Evolutionary conservation across 2,888 invertebrate genomes (phyloP).

Genomic region (Lottia scabra): DNA sequence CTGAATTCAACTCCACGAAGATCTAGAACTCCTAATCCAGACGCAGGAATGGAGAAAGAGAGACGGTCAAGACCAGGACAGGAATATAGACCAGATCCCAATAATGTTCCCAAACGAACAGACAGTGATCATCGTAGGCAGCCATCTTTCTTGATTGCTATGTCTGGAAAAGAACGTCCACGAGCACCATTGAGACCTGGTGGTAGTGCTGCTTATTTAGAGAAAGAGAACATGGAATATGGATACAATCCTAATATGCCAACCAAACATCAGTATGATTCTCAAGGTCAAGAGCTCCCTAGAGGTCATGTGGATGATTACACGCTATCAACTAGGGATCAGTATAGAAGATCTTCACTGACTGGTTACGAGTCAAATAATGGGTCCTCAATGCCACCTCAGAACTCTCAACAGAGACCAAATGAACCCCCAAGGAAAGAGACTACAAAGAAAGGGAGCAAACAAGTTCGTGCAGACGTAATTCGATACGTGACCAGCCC

Average conservation of each 20-base stretch:
- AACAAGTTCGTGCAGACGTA: slow-evolving; percentile 53
- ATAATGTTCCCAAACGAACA: slow-evolving; percentile 21
- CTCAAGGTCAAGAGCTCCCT: background rate
- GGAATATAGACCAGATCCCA: slow-evolving; percentile 67
- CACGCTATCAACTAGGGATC: slow-evolving; percentile 58
- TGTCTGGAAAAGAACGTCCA: slow-evolving; percentile 41
- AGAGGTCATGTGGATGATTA: slow-evolving; percentile 50
- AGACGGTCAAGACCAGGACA: slow-evolving; percentile 82
- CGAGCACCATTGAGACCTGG: slow-evolving; percentile 15
- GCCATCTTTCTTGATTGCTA: slow-evolving; percentile 63
- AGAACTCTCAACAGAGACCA: slow-evolving; percentile 21
- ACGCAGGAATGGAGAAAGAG: slow-evolving; percentile 18
- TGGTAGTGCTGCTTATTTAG: slow-evolving; percentile 7
- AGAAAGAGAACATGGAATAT: slow-evolving; percentile 26
- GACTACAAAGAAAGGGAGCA: slow-evolving; percentile 55
- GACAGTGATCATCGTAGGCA: slow-evolving; percentile 55
- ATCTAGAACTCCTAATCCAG: slow-evolving; percentile 29
- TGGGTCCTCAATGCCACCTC: slow-evolving; percentile 35
- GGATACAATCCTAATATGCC: slow-evolving; percentile 26
- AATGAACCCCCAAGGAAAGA: slow-evolving; percentile 52
- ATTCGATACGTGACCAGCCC: slow-evolving; percentile 43
- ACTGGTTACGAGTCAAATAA: slow-evolving; percentile 42
- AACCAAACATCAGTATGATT: slow-evolving; percentile 1
- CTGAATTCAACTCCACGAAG: slow-evolving; percentile 23
- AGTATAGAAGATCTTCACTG: slow-evolving; percentile 52